Base-by-base conservation (phyloP, 2,113 vertebrate genomes). In the Felis chaus region DNA sequence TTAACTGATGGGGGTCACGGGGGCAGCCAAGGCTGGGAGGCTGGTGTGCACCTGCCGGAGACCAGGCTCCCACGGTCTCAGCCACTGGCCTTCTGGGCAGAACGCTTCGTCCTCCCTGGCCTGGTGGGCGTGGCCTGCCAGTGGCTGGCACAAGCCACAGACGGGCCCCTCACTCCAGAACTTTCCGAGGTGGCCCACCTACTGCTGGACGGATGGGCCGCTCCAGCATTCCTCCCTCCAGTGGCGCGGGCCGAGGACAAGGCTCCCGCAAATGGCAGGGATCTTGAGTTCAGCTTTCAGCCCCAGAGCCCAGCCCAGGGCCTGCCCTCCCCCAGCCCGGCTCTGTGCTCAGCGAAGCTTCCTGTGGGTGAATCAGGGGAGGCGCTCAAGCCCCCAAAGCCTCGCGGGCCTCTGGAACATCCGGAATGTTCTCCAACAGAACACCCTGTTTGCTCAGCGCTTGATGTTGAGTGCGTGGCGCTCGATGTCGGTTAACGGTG, bases 401-500 rank as follows among this genome's bases (percentile, higher is more conserved):
- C 1, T 0, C 6, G n/a, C 14, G 7, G 89, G 36, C 61, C 45
- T 61, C 87, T 8, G 7, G 78, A 48, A 29, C 29, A 39, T 63
- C 65, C 29, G 45, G 68, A 27, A 76, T 27, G 48, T 63, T 71
- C 91, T 41, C 15, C 27, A 63, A 19, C 68, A 57, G 69, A 39
- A 10, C 0, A 21, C 36, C 2, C 1, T 0, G 0, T 53, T 18
- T 23, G 25, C 39, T 78, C 18, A 2, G 74, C 0, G 5, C 14
- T 45, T n/a, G 4, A 27, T 16, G 13, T 12, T 13, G 66, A 36
- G 13, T 23, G 31, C 41, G 68, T 29, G 61, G 14, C 31, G 8
- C 15, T 68, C 36, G 5, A 2, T 1, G 9, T 63, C 1, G 13
- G 71, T 89, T 45, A 19, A 18, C 19, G 0, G 27, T 12, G 36